Percentiles rank a stretch among this genome's conserved stretches.
Conservation (phyloP, 1,140 invertebrate genomes). For the Plodia interpunctella region DNA sequence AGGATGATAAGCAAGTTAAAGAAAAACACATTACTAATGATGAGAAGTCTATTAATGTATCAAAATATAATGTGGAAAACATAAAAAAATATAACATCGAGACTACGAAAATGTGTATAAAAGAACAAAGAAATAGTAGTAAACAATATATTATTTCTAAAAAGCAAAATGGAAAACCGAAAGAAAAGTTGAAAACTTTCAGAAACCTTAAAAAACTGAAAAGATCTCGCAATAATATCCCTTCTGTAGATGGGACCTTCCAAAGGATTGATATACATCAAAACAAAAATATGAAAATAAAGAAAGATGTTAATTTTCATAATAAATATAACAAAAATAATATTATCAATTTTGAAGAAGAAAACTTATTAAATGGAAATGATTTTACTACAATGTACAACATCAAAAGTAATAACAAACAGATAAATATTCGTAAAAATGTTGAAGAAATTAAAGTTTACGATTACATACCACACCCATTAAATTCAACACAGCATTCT, state of each 20-base stretch:
- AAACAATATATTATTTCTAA: conserved; percentile 10
- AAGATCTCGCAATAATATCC: too few species aligned
- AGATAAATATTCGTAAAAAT: conserved; percentile 10
- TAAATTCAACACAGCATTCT: conserved; percentile 1
- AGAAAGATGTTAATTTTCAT: too few species aligned
- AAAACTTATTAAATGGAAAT: neutral
- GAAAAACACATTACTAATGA: neutral
- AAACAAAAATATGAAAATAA: too few species aligned
- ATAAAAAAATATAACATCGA: conserved; percentile 17
- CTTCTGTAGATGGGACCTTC: too few species aligned
- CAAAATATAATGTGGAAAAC: conserved; percentile 10
- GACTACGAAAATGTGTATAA: neutral
- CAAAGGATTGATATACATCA: too few species aligned
- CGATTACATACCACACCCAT: conserved; percentile 16
- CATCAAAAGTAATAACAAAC: neutral
- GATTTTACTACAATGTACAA: neutral
- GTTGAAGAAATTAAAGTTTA: conserved; percentile 20
- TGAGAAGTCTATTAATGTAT: conserved; percentile 4
- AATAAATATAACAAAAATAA: conserved; percentile 10
- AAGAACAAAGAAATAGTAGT: conserved; percentile 12
- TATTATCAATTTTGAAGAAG: neutral
- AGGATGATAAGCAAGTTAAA: neutral
- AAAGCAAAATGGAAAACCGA: conserved; percentile 15
- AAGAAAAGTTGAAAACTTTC: too few species aligned
- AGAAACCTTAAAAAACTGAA: too few species aligned